A percentile compares a stretch with the other conserved stretches of the same genome.
These are phyloP conservation scores for Cynodonichthys magdalenae DNA, from an alignment of 2,797 vertebrate species.

Conservation along the genomic window DNA sequence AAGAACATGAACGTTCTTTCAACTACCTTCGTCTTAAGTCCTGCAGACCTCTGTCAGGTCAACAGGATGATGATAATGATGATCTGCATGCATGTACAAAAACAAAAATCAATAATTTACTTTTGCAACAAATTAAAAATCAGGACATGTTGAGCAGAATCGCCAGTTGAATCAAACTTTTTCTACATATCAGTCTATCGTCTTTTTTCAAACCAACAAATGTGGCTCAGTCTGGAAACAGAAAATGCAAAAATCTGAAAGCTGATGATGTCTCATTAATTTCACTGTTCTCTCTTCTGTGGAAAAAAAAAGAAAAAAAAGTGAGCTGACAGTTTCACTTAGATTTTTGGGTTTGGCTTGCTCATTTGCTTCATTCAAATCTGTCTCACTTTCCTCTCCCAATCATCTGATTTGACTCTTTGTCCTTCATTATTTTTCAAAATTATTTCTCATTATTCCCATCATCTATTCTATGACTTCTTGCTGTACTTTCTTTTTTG, in stretches of 20 bases:
- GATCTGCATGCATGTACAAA: background rate
- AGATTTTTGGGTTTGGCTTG: slow-evolving; percentile 27
- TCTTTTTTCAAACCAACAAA: slow-evolving; percentile 19
- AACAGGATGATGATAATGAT: background rate
- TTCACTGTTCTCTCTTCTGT: slow-evolving; percentile 22
- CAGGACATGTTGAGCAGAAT: background rate
- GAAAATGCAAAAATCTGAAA: slow-evolving; percentile 47
- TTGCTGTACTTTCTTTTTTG: slow-evolving; percentile 36
- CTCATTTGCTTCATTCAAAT: slow-evolving; percentile 8
- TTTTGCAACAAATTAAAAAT: background rate
- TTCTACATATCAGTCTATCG: slow-evolving; percentile 3
- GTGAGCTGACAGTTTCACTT: slow-evolving; percentile 5
- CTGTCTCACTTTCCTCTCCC: slow-evolving; percentile 1
- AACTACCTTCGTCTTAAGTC: no score
- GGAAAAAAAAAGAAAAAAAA: slow-evolving; percentile 21
- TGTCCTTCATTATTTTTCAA: slow-evolving; percentile 45
- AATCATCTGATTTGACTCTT: slow-evolving; percentile 15
- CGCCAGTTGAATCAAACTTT: background rate
- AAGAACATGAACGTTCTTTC: no score
- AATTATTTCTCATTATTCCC: slow-evolving; percentile 64
- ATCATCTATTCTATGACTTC: slow-evolving; percentile 54
- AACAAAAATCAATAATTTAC: background rate
- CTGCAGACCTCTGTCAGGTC: background rate
- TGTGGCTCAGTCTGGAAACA: slow-evolving; percentile 24
- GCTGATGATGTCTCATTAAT: slow-evolving; percentile 50